Conservation (phyloP, 2,113 vertebrate species). For the Lepidothrix coronata region DNA sequence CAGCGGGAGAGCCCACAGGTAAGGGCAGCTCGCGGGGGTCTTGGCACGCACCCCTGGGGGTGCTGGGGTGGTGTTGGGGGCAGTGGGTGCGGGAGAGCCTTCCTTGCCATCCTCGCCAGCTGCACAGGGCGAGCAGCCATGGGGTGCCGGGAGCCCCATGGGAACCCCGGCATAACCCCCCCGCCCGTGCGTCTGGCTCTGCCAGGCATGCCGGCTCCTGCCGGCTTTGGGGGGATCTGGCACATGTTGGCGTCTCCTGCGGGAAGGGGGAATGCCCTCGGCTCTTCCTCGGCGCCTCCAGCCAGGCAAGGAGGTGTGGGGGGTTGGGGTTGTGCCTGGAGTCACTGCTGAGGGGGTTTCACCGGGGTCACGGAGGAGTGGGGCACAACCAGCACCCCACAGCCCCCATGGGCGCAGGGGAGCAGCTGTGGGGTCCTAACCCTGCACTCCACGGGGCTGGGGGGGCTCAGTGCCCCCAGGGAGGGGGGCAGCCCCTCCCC, state of each 20-base stretch:
- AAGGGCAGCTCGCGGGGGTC: not conserved
- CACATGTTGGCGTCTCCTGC: not conserved
- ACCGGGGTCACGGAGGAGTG: not conserved
- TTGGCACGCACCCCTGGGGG: not conserved
- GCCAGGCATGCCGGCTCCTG: not conserved
- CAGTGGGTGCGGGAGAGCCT: not conserved
- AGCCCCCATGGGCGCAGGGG: not conserved
- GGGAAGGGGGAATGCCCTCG: not conserved
- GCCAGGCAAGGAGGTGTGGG: not conserved
- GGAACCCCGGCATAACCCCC: not conserved
- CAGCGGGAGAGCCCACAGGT: not conserved
- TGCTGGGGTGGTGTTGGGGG: not conserved
- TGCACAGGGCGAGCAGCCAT: accelerated
- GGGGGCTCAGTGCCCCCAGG: accelerated
- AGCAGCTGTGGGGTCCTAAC: not conserved
- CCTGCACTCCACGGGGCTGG: accelerated
- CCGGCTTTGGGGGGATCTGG: not conserved
- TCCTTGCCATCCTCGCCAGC: not conserved
- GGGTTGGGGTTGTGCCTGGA: not conserved
- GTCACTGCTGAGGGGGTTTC: not conserved
- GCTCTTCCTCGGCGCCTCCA: not conserved
- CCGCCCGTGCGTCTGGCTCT: not conserved
- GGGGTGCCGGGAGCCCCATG: not conserved
- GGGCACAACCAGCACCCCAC: no score
- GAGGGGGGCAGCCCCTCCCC: not conserved